These are phyloP conservation scores for Geotrupes spiniger DNA, from an alignment of 2,888 invertebrate species.

Conservation along the genomic window DNA sequence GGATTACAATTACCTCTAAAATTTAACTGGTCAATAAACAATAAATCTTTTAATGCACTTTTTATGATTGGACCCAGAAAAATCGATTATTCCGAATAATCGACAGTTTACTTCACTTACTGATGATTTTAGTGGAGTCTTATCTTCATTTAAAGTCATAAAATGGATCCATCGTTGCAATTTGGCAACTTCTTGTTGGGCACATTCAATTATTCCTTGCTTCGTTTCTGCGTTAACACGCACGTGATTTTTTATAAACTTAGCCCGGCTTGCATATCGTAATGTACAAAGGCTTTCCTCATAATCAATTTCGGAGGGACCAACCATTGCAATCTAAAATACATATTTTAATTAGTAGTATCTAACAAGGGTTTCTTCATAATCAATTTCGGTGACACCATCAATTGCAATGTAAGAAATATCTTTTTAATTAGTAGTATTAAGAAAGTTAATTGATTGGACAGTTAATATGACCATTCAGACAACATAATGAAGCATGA, in stretches of 20 bases:
- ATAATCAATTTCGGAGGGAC: constrained; percentile 95
- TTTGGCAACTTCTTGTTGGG: constrained; percentile 94
- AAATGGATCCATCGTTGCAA: constrained; percentile 71
- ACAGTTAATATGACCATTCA: too few relatives aligned
- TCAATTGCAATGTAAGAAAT: too few relatives aligned
- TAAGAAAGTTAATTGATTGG: too few relatives aligned
- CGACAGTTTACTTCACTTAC: constrained; percentile 8
- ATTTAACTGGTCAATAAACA: too few relatives aligned
- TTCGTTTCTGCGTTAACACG: constrained; percentile 97
- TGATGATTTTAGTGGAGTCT: constrained; percentile 32
- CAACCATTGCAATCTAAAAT: constrained; percentile 86
- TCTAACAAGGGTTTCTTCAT: not conserved
- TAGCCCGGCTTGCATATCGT: constrained; percentile 95
- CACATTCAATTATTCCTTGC: constrained; percentile 90
- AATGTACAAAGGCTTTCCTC: constrained; percentile 97
- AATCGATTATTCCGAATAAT: too few relatives aligned
- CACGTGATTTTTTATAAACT: constrained; percentile 95
- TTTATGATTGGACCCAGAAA: too few relatives aligned
- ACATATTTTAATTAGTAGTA: constrained; percentile 7
- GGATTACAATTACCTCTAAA: too few relatives aligned
- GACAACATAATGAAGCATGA: too few relatives aligned
- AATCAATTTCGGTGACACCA: not conserved
- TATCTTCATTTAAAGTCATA: constrained; percentile 40
- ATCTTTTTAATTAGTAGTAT: too few relatives aligned
- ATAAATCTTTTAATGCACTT: too few relatives aligned